Conservation (phyloP, 2,888 invertebrate genomes). For the Petrolisthes cinctipes region DNA sequence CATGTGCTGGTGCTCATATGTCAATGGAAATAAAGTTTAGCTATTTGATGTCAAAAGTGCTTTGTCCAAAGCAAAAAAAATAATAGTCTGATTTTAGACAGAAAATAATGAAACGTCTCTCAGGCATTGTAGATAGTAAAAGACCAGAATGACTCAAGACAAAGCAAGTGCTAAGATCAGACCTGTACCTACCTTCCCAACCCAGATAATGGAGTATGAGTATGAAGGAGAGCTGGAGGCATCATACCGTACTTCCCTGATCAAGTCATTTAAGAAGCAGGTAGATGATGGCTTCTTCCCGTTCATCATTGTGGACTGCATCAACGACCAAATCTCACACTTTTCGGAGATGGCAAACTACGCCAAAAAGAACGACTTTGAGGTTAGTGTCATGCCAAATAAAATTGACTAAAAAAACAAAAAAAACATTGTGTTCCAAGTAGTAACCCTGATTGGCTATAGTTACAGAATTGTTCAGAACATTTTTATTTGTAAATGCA, state of each 20-base stretch:
- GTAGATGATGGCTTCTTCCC: conserved; percentile 90
- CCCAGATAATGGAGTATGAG: conserved; percentile 84
- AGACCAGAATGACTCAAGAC: too few species aligned
- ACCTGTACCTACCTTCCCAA: too few species aligned
- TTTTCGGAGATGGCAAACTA: conserved; percentile 91
- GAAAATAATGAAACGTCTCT: too few species aligned
- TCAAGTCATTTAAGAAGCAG: conserved; percentile 91
- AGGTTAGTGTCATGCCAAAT: conserved; percentile 73
- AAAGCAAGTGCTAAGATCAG: too few species aligned
- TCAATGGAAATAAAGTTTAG: too few species aligned
- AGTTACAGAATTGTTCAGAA: too few species aligned
- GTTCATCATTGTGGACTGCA: conserved; percentile 92
- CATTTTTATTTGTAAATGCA: too few species aligned
- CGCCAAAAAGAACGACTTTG: conserved; percentile 86
- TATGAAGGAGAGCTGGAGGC: conserved; percentile 88
- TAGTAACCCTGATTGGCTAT: background rate
- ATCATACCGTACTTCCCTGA: conserved; percentile 83
- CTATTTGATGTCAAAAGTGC: too few species aligned
- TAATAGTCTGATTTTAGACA: too few species aligned
- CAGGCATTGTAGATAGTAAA: too few species aligned
- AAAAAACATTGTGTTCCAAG: conserved; percentile 2
- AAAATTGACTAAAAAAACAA: background rate
- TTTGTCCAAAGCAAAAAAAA: too few species aligned
- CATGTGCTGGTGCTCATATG: too few species aligned
- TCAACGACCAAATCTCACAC: conserved; percentile 84